These are phyloP conservation scores for Dascyllus trimaculatus DNA, from an alignment of 2,113 vertebrate genomes.

Conservation along the genomic window DNA sequence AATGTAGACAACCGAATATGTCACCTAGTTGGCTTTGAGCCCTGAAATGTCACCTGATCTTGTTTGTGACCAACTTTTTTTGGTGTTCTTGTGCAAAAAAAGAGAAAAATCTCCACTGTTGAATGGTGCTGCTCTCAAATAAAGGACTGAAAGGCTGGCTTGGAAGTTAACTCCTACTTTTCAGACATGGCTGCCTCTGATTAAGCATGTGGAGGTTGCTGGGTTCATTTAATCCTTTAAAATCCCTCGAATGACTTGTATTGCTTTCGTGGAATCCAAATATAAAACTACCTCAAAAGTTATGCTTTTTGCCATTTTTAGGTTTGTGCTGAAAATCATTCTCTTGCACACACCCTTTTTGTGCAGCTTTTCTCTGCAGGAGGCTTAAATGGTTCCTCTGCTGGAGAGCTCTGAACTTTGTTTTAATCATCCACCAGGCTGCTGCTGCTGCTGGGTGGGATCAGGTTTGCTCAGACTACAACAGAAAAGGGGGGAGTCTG, in stretches of 20 bases:
- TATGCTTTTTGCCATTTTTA: background rate
- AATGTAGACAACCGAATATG: no score
- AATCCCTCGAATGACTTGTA: background rate
- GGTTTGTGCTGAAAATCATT: background rate
- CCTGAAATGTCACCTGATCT: no score
- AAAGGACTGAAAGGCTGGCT: background rate
- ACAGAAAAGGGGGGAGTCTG: no score
- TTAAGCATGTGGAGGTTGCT: background rate
- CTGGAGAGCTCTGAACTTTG: background rate
- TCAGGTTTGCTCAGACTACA: constrained; percentile 33
- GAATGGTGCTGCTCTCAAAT: background rate
- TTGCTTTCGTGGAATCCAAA: background rate
- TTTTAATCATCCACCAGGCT: constrained; percentile 13
- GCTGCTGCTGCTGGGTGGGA: background rate
- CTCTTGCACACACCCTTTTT: background rate
- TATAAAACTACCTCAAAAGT: background rate
- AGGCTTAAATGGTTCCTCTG: background rate
- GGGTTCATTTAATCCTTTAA: constrained; percentile 1
- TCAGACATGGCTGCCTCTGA: background rate
- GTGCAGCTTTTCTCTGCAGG: constrained; percentile 9
- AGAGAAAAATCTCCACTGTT: background rate
- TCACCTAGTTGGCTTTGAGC: no score
- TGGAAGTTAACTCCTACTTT: background rate
- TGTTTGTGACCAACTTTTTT: background rate
- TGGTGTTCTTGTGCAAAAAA: background rate